Percentiles rank a stretch among this genome's conserved stretches.
These are phyloP conservation scores for Ochropleura plecta DNA, from an alignment of 2,888 invertebrate genomes.

Conservation along the genomic window DNA sequence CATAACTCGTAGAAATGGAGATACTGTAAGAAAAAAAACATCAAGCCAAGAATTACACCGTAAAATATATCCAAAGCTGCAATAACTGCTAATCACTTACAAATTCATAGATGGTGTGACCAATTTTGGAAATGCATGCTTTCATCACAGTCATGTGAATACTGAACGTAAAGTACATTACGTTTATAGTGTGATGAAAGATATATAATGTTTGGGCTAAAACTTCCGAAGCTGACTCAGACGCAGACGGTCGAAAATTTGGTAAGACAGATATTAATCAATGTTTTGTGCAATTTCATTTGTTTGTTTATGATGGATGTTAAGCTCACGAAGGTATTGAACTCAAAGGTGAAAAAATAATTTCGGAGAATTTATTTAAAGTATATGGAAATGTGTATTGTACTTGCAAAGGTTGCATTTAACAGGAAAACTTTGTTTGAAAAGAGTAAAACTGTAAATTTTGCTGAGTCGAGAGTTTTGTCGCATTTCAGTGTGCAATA, in stretches of 20 bases:
- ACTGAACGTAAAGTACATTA: slow-evolving; percentile 13
- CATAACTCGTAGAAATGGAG: slow-evolving; percentile 4
- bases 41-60: slow-evolving; percentile 17
- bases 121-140: slow-evolving; percentile 29
- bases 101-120: slow-evolving; percentile 36
- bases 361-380: background rate
- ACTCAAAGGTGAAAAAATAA: background rate
- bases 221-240: slow-evolving; percentile 39
- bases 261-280: slow-evolving; percentile 13
- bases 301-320: background rate
- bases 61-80: slow-evolving; percentile 12
- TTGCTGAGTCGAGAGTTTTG: background rate
- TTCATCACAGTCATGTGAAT: slow-evolving; percentile 31
- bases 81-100: slow-evolving; percentile 33
- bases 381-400: background rate
- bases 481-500: background rate
- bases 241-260: slow-evolving; percentile 26
- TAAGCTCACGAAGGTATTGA: slow-evolving; percentile 22
- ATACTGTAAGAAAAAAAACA: background rate
- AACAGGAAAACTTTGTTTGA: background rate
- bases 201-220: slow-evolving; percentile 31
- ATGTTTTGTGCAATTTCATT: slow-evolving; percentile 31
- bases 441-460: background rate
- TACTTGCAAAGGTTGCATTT: background rate
- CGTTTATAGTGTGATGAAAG: slow-evolving; percentile 8